Base-by-base conservation (phyloP, 2,888 invertebrate genomes). In the Podotricha telesiphe region DNA sequence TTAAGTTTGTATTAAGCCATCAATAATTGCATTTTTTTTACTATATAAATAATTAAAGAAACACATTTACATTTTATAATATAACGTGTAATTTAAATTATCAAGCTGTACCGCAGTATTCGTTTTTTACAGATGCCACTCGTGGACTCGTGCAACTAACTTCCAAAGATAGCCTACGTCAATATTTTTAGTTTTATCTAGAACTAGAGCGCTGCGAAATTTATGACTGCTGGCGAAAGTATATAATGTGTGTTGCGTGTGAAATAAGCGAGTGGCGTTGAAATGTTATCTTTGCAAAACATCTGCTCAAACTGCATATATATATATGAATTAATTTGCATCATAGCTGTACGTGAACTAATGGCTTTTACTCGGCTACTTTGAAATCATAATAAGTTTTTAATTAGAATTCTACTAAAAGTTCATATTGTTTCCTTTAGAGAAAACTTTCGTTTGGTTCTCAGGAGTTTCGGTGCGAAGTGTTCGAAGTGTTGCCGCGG, bases 401-500 rank as follows among this genome's bases (percentile, higher is more conserved):
- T 37, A 50, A 48, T 34, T 48, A 48, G n/a, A 4, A 45, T 40
- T 17, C 17, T 10, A 11, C 34, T 37, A 17, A 34, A 55, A 1
- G 37, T 56, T 34, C 37, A 56, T 55, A 53, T 65, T 68, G 62
- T 68, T 34, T 48, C 45, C 45, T 58, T 50, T 45, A 61, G 61
- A 34, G 45, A 55, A 28, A 19, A 34, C 40, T 67, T 37, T 37
- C 20, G 11, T 63, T 72, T 72, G 28, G 73, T 76, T 79, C 76
- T 73, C 90, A 99, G 99, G 94, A 97, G 97, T 84, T 99, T 98
- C 89, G 98, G 98, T 72, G 97, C 98, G 68, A 98, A 98, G 92
- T 99, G 99, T 91, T 97, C 98, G 63, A 98, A 98, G 87, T 99
- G 99, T 90, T 96, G 96, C 78, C 95, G 99, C 65, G 96, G 96